phyloP scores from a whole-genome alignment of 2,113 vertebrate species.

The Neodon shergylaensis region DNA sequence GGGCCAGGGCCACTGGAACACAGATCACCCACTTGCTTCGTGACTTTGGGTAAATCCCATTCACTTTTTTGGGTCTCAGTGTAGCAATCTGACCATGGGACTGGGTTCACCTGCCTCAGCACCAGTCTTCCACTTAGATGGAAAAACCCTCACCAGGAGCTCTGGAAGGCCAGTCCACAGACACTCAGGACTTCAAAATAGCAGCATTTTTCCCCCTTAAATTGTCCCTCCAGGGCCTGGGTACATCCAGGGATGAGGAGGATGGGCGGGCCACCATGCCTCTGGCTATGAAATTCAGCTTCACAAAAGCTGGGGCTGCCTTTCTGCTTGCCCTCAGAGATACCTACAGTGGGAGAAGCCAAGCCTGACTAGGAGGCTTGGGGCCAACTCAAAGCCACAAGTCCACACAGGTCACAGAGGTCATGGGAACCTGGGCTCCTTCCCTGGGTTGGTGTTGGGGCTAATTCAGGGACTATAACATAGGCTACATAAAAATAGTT shows the following conservation, averaged over 20 bases:
- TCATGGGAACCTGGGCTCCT: slow-evolving; percentile 81
- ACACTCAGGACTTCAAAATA: slow-evolving; percentile 66
- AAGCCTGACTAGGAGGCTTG: background rate
- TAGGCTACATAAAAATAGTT: slow-evolving; percentile 94
- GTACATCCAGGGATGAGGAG: background rate
- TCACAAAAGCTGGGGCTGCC: slow-evolving; percentile 65
- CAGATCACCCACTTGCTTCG: background rate
- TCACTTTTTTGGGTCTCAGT: slow-evolving; percentile 4
- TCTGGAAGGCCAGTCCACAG: slow-evolving; percentile 60
- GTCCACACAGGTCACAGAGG: background rate
- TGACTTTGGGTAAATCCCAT: background rate
- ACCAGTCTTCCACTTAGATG: background rate
- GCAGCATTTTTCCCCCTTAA: slow-evolving; percentile 71
- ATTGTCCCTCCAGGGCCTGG: background rate
- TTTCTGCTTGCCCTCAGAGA: background rate
- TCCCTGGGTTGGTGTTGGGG: slow-evolving; percentile 80
- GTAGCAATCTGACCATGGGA: background rate
- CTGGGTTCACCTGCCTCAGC: background rate
- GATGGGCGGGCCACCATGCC: background rate
- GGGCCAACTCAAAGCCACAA: background rate
- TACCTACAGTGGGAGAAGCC: background rate
- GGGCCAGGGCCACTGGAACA: background rate
- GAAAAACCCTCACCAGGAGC: slow-evolving; percentile 31
- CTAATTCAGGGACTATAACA: slow-evolving; percentile 85
- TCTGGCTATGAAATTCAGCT: slow-evolving; percentile 60